These are phyloP conservation scores for Hemicentrotus pulcherrimus DNA, from an alignment of 35 echinoderm and acorn worm genomes.

Conservation along the genomic window DNA sequence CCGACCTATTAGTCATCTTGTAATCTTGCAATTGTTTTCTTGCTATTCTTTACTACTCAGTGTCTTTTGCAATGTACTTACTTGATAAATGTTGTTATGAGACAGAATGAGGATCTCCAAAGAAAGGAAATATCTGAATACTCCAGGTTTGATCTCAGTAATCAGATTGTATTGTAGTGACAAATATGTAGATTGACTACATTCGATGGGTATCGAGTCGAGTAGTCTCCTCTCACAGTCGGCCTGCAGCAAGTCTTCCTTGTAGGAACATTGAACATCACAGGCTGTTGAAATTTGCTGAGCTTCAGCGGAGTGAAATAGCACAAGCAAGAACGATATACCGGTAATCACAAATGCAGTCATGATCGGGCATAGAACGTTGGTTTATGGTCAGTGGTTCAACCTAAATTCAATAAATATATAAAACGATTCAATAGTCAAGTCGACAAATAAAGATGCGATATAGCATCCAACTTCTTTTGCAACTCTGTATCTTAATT, in stretches of 20 bases:
- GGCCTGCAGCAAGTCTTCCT: not conserved
- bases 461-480: too few species aligned
- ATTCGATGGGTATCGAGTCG: not conserved
- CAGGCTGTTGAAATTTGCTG: not conserved
- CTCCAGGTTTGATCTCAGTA: not conserved
- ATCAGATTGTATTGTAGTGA: not conserved
- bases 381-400: too few species aligned
- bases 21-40: not conserved
- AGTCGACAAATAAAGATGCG: too few species aligned
- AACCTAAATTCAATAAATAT: too few species aligned
- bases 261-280: not conserved
- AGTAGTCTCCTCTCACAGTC: not conserved
- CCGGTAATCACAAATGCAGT: too few species aligned
- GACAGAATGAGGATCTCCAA: not conserved
- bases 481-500: too few species aligned
- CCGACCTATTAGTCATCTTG: not conserved
- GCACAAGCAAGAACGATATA: too few species aligned
- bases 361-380: too few species aligned
- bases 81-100: not conserved
- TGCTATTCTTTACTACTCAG: too few species aligned
- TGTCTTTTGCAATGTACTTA: not conserved
- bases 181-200: not conserved
- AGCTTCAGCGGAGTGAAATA: too few species aligned
- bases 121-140: not conserved
- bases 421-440: too few species aligned